These are phyloP conservation scores for Pristionchus mayeri DNA, from an alignment of 2,888 invertebrate species.

Conservation along the genomic window DNA sequence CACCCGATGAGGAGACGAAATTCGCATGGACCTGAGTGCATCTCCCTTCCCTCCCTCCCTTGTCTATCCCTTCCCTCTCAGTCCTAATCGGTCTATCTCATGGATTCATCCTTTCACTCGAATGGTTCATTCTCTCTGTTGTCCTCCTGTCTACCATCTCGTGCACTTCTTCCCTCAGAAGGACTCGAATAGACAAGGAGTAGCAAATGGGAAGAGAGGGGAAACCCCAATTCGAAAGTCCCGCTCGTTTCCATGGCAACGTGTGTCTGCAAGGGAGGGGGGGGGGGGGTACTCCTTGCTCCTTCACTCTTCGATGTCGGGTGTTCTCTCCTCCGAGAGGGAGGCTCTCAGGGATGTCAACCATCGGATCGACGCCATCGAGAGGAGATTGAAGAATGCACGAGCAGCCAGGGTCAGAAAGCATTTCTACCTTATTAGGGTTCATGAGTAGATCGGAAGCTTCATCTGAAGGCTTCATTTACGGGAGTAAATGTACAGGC, in stretches of 20 bases:
- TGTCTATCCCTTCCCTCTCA: too few relatives aligned
- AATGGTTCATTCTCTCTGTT: background rate
- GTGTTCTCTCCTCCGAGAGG: conserved; percentile 41
- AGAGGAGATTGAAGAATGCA: conserved; percentile 60
- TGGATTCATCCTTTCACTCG: too few relatives aligned
- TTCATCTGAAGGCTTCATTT: too few relatives aligned
- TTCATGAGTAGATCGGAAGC: background rate
- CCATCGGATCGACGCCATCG: conserved; percentile 55
- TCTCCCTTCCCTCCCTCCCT: too few relatives aligned
- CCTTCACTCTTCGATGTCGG: conserved; percentile 12
- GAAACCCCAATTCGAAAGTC: background rate
- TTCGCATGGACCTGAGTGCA: too few relatives aligned
- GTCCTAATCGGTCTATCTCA: too few relatives aligned
- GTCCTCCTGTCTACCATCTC: too few relatives aligned
- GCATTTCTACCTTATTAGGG: background rate
- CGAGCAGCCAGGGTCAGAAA: conserved; percentile 57
- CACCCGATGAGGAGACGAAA: background rate
- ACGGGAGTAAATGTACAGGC: too few relatives aligned
- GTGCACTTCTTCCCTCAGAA: too few relatives aligned
- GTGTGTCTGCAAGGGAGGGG: background rate
- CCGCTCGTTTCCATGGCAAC: conserved; percentile 22
- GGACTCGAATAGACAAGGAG: too few relatives aligned
- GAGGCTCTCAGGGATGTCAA: conserved; percentile 57
- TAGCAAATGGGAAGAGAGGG: too few relatives aligned
- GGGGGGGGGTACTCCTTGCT: background rate